phyloP scores from a whole-genome alignment of 2,113 vertebrate species.

The Xiphorhynchus elegans region DNA sequence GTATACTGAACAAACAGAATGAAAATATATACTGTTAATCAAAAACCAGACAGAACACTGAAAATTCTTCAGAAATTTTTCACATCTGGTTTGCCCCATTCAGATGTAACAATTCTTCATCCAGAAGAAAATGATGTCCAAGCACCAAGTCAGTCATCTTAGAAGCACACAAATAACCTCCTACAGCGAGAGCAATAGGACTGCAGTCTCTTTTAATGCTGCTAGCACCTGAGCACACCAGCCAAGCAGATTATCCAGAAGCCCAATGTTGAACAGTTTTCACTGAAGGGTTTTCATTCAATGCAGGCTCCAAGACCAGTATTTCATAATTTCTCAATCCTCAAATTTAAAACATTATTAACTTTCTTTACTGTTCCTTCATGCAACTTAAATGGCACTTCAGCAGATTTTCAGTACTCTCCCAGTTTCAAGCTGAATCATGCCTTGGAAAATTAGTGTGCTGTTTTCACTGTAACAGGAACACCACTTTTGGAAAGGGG shows the following conservation, averaged over 20 bases:
- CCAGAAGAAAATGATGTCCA: neutral
- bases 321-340: neutral
- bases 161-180: neutral
- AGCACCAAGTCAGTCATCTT: neutral
- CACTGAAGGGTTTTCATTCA: accelerated
- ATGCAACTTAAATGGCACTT: neutral
- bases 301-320: neutral
- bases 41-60: neutral
- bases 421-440: neutral
- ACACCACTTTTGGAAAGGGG: neutral
- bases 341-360: neutral
- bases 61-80: neutral
- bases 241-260: neutral
- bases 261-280: accelerated
- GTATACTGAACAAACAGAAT: neutral
- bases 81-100: neutral
- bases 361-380: neutral
- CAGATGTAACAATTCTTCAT: neutral
- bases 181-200: accelerated
- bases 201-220: accelerated
- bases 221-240: neutral
- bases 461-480: neutral
- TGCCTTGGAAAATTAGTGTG: neutral
- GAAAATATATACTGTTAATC: neutral
- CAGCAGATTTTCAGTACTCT: neutral